Evolutionary conservation across 2,888 invertebrate genomes (phyloP).

Genomic region (Epirrita christyi): DNA sequence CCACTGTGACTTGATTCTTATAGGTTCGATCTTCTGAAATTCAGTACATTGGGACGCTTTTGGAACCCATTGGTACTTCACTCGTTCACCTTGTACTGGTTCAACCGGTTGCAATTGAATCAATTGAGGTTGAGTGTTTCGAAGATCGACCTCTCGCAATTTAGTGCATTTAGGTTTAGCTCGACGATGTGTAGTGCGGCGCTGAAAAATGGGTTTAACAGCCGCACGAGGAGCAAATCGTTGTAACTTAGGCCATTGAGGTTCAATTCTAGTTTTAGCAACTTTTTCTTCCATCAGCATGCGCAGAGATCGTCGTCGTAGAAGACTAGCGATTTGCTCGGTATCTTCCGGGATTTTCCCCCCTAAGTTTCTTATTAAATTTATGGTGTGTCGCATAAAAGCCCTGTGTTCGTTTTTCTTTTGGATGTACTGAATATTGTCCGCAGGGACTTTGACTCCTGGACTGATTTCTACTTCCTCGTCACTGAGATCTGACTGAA

Average conservation of each 20-base stretch:
- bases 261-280: slow-evolving; percentile 4
- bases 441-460: slow-evolving; percentile 1
- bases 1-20: slow-evolving; percentile 7
- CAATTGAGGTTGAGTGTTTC: slow-evolving; percentile 2
- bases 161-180: slow-evolving; percentile 1
- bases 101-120: slow-evolving; percentile 3
- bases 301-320: slow-evolving; percentile 1
- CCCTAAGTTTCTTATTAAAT: background rate
- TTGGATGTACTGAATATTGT: slow-evolving; percentile 1
- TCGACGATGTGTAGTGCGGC: background rate
- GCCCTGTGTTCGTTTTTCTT: slow-evolving; percentile 8
- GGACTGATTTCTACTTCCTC: slow-evolving; percentile 9
- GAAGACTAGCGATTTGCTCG: slow-evolving; percentile 6
- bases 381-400: slow-evolving; percentile 9
- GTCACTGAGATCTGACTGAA: slow-evolving; percentile 18
- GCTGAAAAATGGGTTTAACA: background rate
- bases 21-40: slow-evolving; percentile 8
- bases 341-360: background rate
- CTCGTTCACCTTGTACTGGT: slow-evolving; percentile 4
- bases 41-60: background rate
- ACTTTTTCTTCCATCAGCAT: slow-evolving; percentile 12
- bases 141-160: slow-evolving; percentile 4
- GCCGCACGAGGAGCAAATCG: background rate
- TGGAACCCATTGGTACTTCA: background rate
- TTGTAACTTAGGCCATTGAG: slow-evolving; percentile 1